Percentiles rank a stretch among this genome's conserved stretches.
Conservation (phyloP, 2,888 invertebrate species). For the Alsophila aescularia region DNA sequence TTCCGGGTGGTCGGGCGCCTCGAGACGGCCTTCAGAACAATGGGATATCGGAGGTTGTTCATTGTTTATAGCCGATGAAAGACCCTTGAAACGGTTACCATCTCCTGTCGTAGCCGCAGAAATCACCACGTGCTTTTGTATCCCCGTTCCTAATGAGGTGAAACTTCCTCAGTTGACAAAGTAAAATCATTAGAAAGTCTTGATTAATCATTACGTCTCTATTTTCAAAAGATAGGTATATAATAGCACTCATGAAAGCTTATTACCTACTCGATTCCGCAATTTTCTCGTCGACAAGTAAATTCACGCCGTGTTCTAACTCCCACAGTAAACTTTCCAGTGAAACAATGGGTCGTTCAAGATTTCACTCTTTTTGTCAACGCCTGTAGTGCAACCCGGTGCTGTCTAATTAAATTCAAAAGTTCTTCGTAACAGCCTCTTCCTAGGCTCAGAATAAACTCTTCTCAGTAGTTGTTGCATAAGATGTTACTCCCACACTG, state of each 20-base stretch:
- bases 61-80: conserved; percentile 11
- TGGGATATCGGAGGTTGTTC: conserved; percentile 42
- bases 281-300: conserved; percentile 60
- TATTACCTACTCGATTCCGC: conserved; percentile 59
- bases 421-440: conserved; percentile 56
- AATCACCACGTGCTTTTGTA: conserved; percentile 12
- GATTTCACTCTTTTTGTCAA: conserved; percentile 83
- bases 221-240: conserved; percentile 11
- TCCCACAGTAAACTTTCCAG: conserved; percentile 77
- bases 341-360: conserved; percentile 73
- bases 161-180: conserved; percentile 22
- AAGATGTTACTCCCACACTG: conserved; percentile 49
- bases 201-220: not conserved
- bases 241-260: conserved; percentile 50
- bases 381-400: conserved; percentile 53
- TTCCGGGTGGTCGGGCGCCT: conserved; percentile 58
- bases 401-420: conserved; percentile 63
- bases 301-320: conserved; percentile 52
- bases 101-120: conserved; percentile 9
- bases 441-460: conserved; percentile 55
- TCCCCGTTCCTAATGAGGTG: not conserved
- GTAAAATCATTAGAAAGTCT: conserved; percentile 17
- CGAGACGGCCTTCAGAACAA: conserved; percentile 59
- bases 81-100: conserved; percentile 8
- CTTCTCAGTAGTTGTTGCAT: conserved; percentile 47